Base-by-base conservation (phyloP, 2,888 invertebrate genomes). In the Mayetiola destructor region DNA sequence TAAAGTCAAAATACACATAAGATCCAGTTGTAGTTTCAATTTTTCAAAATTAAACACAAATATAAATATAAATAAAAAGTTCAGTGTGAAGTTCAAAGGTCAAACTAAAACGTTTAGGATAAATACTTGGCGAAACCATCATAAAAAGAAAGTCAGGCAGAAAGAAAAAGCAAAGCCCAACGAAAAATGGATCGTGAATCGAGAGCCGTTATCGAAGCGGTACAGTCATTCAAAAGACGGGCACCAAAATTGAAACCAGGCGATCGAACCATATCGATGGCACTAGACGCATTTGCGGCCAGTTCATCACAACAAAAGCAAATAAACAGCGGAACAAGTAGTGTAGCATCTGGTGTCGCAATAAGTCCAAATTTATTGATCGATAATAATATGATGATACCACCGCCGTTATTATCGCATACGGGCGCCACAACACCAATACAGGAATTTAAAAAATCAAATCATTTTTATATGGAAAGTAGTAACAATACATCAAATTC, bases 241-340 rank as follows among this genome's bases (percentile, higher is more conserved):
- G 30, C 53, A 12, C 72, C 72, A 64, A 73, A 73, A 67, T 65
- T 73, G 62, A 71, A 69, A 65, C 66, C 70, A 59, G 69, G 70
- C 58, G 69, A 72, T 63, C 70, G 72, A 35, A 71, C 72, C n/a
- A 65, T 72, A 27, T 73, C 72, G 37, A 69, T 73, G 67, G 71
- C 73, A 59, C 70, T 73, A 60, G 72, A 73, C 57, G 72, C 73
- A 56, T 73, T 73, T 64, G 67, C 67, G 40, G 70, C 71, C 59
- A 59, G 56, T 35, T 62, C 60, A 59, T 59, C 58, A 55, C 27
- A 23, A n/a, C n/a, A n/a, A n/a, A n/a, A n/a, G 64, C 64, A 39
- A 54, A n/a, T n/a, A 23, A 48, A 16, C n/a, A 23, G 27, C 9
- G n/a, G 23, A n/a, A n/a, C 12, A 23, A 48, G 27, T 27, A 23